phyloP scores from a whole-genome alignment of 64 coral and sea anemone species.

The Actinia tenebrosa region DNA sequence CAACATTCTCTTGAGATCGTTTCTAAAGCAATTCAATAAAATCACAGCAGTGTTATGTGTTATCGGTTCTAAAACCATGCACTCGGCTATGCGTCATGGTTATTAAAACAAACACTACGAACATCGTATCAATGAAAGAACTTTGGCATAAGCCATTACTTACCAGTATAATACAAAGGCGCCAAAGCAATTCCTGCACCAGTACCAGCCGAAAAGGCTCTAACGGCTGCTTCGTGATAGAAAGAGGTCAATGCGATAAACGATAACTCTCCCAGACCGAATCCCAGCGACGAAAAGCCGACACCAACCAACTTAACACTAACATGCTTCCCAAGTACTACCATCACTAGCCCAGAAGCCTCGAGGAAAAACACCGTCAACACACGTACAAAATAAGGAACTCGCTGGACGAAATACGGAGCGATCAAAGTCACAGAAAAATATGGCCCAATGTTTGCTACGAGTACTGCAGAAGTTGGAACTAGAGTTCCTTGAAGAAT shows the following conservation, averaged over 20 bases:
- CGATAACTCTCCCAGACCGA: conserved; percentile 79
- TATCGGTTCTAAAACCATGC: too few relatives aligned
- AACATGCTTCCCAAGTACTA: conserved; percentile 46
- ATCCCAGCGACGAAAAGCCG: conserved; percentile 68
- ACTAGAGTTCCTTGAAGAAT: conserved; percentile 79
- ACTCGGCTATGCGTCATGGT: too few relatives aligned
- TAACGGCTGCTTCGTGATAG: conserved; percentile 69
- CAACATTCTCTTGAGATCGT: too few relatives aligned
- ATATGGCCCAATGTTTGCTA: conserved; percentile 84
- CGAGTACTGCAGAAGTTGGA: conserved; percentile 67
- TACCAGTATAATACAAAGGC: conserved; percentile 86
- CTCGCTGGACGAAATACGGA: conserved; percentile 75
- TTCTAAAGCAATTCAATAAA: too few relatives aligned
- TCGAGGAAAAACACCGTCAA: conserved; percentile 52
- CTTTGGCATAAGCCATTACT: background rate
- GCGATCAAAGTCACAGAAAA: conserved; percentile 62
- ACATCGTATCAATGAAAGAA: too few relatives aligned
- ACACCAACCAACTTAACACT: conserved; percentile 57
- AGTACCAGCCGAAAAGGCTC: conserved; percentile 73
- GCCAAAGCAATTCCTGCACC: conserved; percentile 75
- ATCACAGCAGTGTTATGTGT: too few relatives aligned
- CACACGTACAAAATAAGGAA: conserved; percentile 70
- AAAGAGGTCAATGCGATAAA: conserved; percentile 87
- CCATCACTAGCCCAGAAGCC: conserved; percentile 50
- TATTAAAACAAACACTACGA: too few relatives aligned